Evolutionary conservation across 2,113 vertebrate species (phyloP), one percentile per base, ranked within the genome.

Genomic region (Haliaeetus leucogaster): DNA sequence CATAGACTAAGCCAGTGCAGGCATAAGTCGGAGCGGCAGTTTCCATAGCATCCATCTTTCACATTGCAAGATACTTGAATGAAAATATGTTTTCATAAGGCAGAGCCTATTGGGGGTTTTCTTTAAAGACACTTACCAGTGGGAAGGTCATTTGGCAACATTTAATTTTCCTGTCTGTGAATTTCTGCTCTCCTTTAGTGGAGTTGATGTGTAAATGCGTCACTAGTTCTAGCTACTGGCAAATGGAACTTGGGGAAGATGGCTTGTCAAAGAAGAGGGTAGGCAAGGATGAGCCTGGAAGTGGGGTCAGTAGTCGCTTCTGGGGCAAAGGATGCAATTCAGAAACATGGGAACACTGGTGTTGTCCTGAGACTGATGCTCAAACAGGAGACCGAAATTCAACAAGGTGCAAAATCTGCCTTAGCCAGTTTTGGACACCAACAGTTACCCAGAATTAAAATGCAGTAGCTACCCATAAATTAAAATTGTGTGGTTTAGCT

Each of bases 291-390:
- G 50, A 36, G 70, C 52, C 38, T 43, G 67, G 16, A 26, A 34
- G 18, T 3, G 21, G 71, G 29, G 59, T 16, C 45, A 5, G 15
- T 8, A 25, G 11, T 17, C 5, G 0, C 29, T 16, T 17, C 50
- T n/a, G 55, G 32, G 48, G 27, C n/a, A 25, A 4, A 40, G 29
- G 62, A n/a, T 36, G 47, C 20, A 20, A 11, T 14, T 68, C 32
- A 11, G 36, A 71, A 32, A 19, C 15, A 5, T 0, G 11, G 55
- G 10, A 38, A 55, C 10, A 6, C 0, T 1, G 42, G 16, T 4
- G 0, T 16, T 25, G 13, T 12, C 42, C 71, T 20, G 38, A 47
- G 58, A 9, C 47, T 7, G 20, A 12, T 32, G 36, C 47, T 52
- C 6, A 11, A 42, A 10, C 8, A 18, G 70, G 38, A 53, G 21